Evolutionary conservation across 1,140 invertebrate genomes (phyloP), one percentile per base, ranked within the genome.

Genomic region (Pomacea maculata): DNA sequence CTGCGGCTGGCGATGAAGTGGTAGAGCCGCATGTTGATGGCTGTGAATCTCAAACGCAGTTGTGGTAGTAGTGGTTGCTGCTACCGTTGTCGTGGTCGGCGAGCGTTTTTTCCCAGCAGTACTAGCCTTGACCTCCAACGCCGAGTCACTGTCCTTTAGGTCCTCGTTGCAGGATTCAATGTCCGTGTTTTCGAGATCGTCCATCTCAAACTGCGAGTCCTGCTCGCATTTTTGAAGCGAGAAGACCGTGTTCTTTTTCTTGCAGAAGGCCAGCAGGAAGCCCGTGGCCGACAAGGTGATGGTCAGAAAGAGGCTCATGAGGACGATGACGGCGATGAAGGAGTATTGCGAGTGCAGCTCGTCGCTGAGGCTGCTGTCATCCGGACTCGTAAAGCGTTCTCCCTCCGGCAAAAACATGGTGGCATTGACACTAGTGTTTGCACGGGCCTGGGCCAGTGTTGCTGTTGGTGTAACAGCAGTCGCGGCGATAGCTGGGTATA

Each of bases 171-270:
- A 82, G 3, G 83, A 83, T 75, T 90, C 89, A 19, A 84, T 83
- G 52, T 89, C 88, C 0, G 86, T 87, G 73, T 87, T 74, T 7
- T 85, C 86, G 29, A 89, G 83, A 14, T 89, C 88, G 80, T 89
- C 86, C 76, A 89, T 83, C 29, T 88, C 88, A 25, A 80, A 78
- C 71, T 87, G 85, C 1, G 85, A 86, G 54, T 89, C 87, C 45
- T 85, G 80, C 61, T 86, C 87, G 70, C 85, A 82, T 76, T 88
- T 88, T 55, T 88, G 57, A 25, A 87, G 77, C 61, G 84, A 84
- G 82, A 91, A 91, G 29, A 91, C 89, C 15, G 87, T 79, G 86
- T 90, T 90, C 67, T 88, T 89, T 81, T 90, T 90, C 75, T 86
- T 83, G 70, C 88, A 90, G 83, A 90, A 90, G 15, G 88, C 84